Base-by-base conservation (phyloP, 1,140 invertebrate species). In the Drosophila orena region DNA sequence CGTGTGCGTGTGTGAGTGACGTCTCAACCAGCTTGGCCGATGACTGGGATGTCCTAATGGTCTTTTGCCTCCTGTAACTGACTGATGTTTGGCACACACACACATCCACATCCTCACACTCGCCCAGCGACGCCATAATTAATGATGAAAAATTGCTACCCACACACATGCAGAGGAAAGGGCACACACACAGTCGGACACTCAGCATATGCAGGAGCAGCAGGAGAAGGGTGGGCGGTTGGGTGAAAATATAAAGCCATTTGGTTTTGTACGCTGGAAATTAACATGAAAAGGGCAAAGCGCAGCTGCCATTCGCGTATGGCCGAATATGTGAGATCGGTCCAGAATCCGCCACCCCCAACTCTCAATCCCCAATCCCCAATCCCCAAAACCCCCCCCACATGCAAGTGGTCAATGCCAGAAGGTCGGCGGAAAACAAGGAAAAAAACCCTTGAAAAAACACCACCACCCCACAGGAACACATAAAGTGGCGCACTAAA, bases 241-340 rank as follows among this genome's bases (percentile, higher is more conserved):
- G 49, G 22, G 62, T 54, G 56, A 75, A 66, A 68, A 69, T 81
- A 81, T 80, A 73, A 85, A 81, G 73, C 81, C 83, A 86, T 86
- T 86, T 86, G 81, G 78, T 57, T 88, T 88, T 78, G 81, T 88
- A 71, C 66, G 83, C 58, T 80, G 77, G 72, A 85, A 84, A 85
- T 85, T 73, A 86, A 86, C 83, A 86, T 86, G 83, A 86, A 86
- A 86, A 88, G 83, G 83, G 83, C 83, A 88, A 86, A 86, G 83
- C 83, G 66, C 55, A 55, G 75, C 66, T 64, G 68, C 72, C 72
- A 79, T 47, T 54, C 60, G 46, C 72, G 73, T 59, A 49, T 77
- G 73, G 53, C 38, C 64, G 50, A 77, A 60, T 65, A 77, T 77
- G 62, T 57, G 71, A 62, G 69, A 72, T 60, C 46, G 70, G 43